Conservation (phyloP, 92 coral and sea anemone genomes). For the Heteractis magnifica region DNA sequence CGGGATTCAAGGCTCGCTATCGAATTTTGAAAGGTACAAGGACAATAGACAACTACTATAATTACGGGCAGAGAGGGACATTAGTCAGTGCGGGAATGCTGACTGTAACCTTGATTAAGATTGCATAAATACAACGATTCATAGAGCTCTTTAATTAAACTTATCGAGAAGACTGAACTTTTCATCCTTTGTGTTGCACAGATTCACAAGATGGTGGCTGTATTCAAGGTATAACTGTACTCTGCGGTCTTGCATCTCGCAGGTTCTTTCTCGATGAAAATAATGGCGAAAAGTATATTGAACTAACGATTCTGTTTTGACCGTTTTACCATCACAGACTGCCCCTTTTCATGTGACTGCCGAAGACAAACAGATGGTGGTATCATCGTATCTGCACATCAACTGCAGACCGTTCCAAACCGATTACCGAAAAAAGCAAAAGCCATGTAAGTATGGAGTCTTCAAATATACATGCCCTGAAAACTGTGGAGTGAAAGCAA, state of each 20-base stretch:
- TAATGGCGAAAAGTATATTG: background rate
- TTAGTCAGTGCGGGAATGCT: too few species aligned
- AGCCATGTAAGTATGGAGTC: slow-evolving; percentile 10
- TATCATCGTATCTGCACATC: slow-evolving; percentile 3
- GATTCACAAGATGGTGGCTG: background rate
- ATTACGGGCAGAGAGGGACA: background rate
- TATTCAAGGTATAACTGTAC: background rate
- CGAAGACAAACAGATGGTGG: slow-evolving; percentile 1
- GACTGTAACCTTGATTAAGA: too few species aligned
- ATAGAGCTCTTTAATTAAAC: too few species aligned
- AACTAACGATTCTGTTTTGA: background rate
- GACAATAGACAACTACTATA: background rate
- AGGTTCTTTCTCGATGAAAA: background rate
- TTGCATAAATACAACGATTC: too few species aligned
- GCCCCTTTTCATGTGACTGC: slow-evolving; percentile 22
- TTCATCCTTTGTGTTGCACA: background rate
- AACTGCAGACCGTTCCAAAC: slow-evolving; percentile 9
- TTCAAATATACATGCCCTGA: background rate
- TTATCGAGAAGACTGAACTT: too few species aligned
- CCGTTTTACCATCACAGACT: background rate
- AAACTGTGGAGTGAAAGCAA: background rate
- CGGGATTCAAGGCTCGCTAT: slow-evolving; percentile 43
- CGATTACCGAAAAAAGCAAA: slow-evolving; percentile 12
- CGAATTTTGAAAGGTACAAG: slow-evolving; percentile 13
- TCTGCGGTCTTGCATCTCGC: background rate